Percentiles rank a stretch among this genome's conserved stretches.
Evolutionary conservation across 2,113 vertebrate genomes (phyloP).

Genomic region (Sapajus apella): DNA sequence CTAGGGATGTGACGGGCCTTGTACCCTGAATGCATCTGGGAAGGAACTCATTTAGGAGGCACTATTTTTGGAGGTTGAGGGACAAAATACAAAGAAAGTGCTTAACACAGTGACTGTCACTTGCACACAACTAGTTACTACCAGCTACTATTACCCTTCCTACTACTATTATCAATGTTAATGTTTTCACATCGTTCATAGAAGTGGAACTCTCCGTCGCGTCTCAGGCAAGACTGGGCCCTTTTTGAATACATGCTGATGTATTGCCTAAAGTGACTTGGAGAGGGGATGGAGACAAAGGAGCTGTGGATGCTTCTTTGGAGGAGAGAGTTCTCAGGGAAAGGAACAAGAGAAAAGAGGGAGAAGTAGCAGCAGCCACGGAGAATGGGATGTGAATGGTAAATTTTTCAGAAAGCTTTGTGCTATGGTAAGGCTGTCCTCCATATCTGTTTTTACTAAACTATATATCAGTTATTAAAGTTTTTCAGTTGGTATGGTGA

Average conservation of each 20-base stretch:
- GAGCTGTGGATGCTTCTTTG: too few relatives aligned
- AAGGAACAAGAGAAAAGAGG: not conserved
- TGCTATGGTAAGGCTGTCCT: too few relatives aligned
- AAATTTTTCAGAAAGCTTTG: not conserved
- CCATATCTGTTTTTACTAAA: not conserved
- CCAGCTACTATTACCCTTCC: not conserved
- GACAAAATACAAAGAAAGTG: not conserved
- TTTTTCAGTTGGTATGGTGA: not conserved
- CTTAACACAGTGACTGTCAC: not conserved
- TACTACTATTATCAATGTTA: not conserved
- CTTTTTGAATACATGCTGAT: not conserved
- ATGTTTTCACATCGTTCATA: not conserved
- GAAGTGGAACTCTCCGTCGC: not conserved
- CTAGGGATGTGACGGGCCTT: accelerated
- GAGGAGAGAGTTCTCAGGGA: not conserved
- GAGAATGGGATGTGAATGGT: accelerated
- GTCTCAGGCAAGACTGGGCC: not conserved
- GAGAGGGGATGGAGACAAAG: not conserved
- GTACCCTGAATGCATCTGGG: not conserved
- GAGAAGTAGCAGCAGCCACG: not conserved
- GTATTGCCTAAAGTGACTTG: not conserved
- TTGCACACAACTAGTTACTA: not conserved
- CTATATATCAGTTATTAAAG: not conserved
- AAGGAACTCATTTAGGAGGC: not conserved
- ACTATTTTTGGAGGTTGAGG: not conserved